phyloP scores from a whole-genome alignment of 2,888 invertebrate genomes.

The Archips crataeganus region DNA sequence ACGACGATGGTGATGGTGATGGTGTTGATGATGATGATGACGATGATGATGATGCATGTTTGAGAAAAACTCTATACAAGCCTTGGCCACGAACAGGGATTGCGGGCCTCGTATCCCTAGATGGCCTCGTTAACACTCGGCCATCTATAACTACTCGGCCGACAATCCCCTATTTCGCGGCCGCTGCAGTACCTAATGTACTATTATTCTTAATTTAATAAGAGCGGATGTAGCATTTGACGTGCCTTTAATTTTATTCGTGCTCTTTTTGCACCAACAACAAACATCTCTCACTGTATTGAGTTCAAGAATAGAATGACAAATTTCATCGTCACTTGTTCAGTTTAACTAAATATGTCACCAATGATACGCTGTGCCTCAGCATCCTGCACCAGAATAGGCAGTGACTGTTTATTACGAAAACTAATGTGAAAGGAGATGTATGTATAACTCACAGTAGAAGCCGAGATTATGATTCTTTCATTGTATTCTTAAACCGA shows the following conservation, averaged over 20 bases:
- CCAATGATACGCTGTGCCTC: slow-evolving; percentile 50
- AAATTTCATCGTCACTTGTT: slow-evolving; percentile 38
- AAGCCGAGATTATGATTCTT: slow-evolving; percentile 78
- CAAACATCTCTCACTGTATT: background rate
- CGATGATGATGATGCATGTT: too few relatives aligned
- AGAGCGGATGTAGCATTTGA: background rate
- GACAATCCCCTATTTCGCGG: too few relatives aligned
- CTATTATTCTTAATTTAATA: background rate
- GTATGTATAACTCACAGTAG: slow-evolving; percentile 70
- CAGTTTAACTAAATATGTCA: slow-evolving; percentile 43
- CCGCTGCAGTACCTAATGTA: too few relatives aligned
- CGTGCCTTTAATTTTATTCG: background rate
- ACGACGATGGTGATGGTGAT: too few relatives aligned
- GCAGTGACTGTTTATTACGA: slow-evolving; percentile 72
- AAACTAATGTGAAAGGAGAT: slow-evolving; percentile 78
- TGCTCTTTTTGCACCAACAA: background rate
- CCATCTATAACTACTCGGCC: too few relatives aligned
- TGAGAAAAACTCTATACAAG: too few relatives aligned
- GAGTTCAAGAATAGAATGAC: slow-evolving; percentile 34
- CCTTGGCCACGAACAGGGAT: too few relatives aligned
- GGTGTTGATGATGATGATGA: too few relatives aligned
- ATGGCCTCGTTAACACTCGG: too few relatives aligned
- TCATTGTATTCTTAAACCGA: slow-evolving; percentile 45
- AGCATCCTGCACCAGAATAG: slow-evolving; percentile 52
- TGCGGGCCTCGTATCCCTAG: too few relatives aligned